phyloP scores from a whole-genome alignment of 2,888 invertebrate species.

The Nymphalis c-album region DNA sequence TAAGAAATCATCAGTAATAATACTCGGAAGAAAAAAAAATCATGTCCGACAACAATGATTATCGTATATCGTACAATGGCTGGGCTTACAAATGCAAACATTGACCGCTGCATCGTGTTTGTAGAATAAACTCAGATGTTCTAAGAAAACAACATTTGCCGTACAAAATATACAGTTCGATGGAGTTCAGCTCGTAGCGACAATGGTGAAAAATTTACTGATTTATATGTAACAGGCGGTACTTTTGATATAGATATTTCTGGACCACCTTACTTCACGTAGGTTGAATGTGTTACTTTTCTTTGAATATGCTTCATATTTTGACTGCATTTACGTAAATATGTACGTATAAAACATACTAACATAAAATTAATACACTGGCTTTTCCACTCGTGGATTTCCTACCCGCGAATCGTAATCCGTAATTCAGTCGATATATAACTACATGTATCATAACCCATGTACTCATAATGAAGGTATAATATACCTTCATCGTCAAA shows the following conservation, averaged over 20 bases:
- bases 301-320: no score
- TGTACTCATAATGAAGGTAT: no score
- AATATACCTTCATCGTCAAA: no score
- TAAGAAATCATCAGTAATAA: slow-evolving; percentile 74
- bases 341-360: no score
- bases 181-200: neutral
- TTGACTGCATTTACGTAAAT: no score
- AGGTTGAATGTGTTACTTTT: no score
- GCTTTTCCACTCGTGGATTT: no score
- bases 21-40: slow-evolving; percentile 50
- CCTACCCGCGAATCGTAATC: no score
- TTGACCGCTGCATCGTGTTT: slow-evolving; percentile 50
- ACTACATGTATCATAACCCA: no score
- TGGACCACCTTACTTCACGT: neutral
- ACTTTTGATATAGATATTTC: slow-evolving; percentile 6
- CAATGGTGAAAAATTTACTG: neutral
- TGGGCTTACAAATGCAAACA: slow-evolving; percentile 69
- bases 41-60: slow-evolving; percentile 61
- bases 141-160: slow-evolving; percentile 48
- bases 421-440: no score
- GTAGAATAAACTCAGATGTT: slow-evolving; percentile 50
- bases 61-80: slow-evolving; percentile 63
- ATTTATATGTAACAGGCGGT: neutral
- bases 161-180: neutral
- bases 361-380: no score